Evolutionary conservation across 2,797 vertebrate species (phyloP), one percentile per base, ranked within the genome.

Genomic region (Craterocephalus amniculus): DNA sequence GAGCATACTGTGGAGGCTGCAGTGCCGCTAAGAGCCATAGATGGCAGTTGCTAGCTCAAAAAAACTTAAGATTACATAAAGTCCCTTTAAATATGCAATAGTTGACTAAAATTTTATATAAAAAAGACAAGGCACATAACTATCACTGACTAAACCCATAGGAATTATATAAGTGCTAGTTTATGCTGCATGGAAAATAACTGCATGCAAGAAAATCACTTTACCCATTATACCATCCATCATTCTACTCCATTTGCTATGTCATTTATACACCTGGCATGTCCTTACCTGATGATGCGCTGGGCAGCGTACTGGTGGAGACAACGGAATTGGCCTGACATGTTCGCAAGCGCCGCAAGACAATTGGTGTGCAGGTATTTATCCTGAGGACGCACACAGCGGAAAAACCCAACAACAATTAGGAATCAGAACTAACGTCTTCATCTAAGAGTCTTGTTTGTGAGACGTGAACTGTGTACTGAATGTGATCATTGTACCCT

Each of bases 291-390:
- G 93, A 99, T 99, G 84, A 99, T 99, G 80, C 98, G 95, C 89
- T 99, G 98, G 52, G 98, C 98, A 2, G 98, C 98, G 0, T 99
- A 99, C 89, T 99, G 98, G 83, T 99, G 97, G 43, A 99, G 96
- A 0, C 95, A 96, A 57, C 97, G 96, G 82, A 99, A 99, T 93
- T 99, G 98, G 1, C 96, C 96, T 0, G 98, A 99, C 98, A 99
- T 99, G 83, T 99, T 99, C 45, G 98, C 98, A 43, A 99, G 93
- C 4, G 97, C 98, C 56, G 98, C 98, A 85, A 99, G 87, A 84
- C 98, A 99, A 80, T 99, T 99, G 48, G 97, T 99, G 77, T 99
- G 98, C 56, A 99, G 97, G 87, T 99, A 99, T 85, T 99, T 99
- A 92, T 99, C 98, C 98, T 99, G 77, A 81, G 78, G 85, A 73